A percentile compares a stretch with the other conserved stretches of the same genome.
These are phyloP conservation scores for Lepilemur septentrionalis DNA, from an alignment of 2,797 vertebrate genomes.

Conservation along the genomic window DNA sequence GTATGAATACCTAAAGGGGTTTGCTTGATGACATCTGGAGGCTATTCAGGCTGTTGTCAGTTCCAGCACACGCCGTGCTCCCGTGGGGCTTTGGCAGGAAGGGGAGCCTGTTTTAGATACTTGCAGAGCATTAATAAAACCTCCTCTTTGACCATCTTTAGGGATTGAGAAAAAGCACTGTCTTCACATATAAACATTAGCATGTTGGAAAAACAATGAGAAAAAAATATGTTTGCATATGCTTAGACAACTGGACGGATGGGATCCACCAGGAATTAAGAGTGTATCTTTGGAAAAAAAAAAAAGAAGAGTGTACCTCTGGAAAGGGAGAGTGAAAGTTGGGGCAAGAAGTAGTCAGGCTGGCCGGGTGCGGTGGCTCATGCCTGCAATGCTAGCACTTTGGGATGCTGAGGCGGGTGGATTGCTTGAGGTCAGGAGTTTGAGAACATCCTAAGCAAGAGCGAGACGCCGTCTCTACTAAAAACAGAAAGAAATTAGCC, in stretches of 20 bases:
- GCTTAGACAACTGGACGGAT: background rate
- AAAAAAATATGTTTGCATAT: background rate
- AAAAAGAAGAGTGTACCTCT: background rate
- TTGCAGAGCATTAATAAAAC: background rate
- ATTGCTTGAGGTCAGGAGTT: too few relatives aligned
- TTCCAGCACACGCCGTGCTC: fast-evolving
- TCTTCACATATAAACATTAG: background rate
- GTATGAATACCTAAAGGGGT: background rate
- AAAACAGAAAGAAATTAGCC: too few relatives aligned
- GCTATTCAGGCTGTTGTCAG: background rate
- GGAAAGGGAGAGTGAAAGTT: background rate
- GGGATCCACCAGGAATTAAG: background rate
- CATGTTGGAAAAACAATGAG: background rate
- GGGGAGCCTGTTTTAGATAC: background rate
- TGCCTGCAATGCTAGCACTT: too few relatives aligned
- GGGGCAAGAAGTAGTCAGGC: fast-evolving
- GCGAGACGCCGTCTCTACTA: too few relatives aligned
- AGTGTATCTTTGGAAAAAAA: background rate
- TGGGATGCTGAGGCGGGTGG: too few relatives aligned
- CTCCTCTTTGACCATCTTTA: background rate
- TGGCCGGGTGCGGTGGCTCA: too few relatives aligned
- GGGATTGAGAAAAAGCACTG: background rate
- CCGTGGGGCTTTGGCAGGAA: background rate
- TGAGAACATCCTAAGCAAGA: too few relatives aligned
- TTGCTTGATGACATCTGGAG: background rate